Conservation (phyloP, 1,140 invertebrate genomes). For the Zaprionus kolodkinae region DNA sequence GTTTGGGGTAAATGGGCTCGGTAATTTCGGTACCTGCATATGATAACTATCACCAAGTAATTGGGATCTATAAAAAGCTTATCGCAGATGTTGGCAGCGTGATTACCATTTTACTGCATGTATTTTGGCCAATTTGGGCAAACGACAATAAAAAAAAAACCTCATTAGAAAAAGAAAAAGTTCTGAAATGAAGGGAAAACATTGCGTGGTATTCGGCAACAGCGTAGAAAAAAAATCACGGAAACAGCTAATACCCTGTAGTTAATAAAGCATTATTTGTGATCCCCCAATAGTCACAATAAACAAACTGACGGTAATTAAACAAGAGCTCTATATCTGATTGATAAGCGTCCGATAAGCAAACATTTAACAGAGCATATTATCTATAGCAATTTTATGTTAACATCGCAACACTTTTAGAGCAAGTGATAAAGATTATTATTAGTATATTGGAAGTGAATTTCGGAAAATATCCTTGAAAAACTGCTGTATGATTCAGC, state of each 20-base stretch:
- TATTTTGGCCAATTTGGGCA: background rate
- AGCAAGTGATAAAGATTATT: no score
- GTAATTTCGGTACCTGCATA: background rate
- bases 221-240: background rate
- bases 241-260: background rate
- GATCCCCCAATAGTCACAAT: slow-evolving; percentile 3
- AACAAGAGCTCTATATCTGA: slow-evolving; percentile 4
- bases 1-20: background rate
- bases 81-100: background rate
- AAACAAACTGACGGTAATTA: slow-evolving; percentile 6
- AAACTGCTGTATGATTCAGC: background rate
- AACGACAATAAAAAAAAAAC: background rate
- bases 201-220: background rate
- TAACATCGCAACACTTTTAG: background rate
- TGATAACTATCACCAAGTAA: background rate
- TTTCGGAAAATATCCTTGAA: no score
- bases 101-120: background rate
- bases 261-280: background rate
- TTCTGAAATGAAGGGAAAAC: background rate
- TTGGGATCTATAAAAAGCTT: slow-evolving; percentile 2
- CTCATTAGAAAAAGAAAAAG: background rate
- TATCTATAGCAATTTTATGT: background rate
- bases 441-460: no score
- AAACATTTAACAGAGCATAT: background rate
- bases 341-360: slow-evolving; percentile 2